These are phyloP conservation scores for Cotesia chilonis DNA, from an alignment of 1,140 invertebrate genomes.

Conservation along the genomic window DNA sequence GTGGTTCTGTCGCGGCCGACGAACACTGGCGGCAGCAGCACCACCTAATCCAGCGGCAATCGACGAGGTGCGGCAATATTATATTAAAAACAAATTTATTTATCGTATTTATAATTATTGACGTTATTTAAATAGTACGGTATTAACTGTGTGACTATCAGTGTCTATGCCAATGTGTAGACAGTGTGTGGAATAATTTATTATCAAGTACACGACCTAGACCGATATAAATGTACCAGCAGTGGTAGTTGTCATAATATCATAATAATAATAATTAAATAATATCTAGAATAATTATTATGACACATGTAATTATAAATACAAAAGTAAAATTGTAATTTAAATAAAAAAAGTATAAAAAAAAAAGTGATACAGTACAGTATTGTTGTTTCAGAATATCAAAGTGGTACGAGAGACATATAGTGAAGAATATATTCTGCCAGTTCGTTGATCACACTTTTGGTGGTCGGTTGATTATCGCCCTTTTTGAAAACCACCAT, in stretches of 20 bases:
- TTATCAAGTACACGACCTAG: background rate
- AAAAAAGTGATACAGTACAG: slow-evolving; percentile 3
- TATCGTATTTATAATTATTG: too few relatives aligned
- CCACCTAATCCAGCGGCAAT: too few relatives aligned
- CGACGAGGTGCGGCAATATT: too few relatives aligned
- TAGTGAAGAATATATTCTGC: slow-evolving; percentile 7
- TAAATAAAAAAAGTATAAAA: background rate
- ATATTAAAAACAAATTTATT: background rate
- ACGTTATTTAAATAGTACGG: too few relatives aligned
- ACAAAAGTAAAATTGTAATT: background rate
- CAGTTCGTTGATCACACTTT: slow-evolving; percentile 17
- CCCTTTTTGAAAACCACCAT: slow-evolving; percentile 18
- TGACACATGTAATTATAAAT: background rate
- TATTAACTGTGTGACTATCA: background rate
- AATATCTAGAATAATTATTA: background rate
- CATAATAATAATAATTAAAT: too few relatives aligned
- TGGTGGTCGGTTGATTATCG: slow-evolving; percentile 23
- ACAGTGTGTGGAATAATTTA: background rate
- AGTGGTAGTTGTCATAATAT: background rate
- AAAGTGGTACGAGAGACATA: too few relatives aligned
- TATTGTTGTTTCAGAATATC: background rate
- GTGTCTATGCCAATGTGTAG: background rate
- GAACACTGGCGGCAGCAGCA: too few relatives aligned
- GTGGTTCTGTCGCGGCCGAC: too few relatives aligned
- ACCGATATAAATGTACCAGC: background rate